Conservation (phyloP, 2,888 invertebrate species). For the Drepanosiphum platanoidis region DNA sequence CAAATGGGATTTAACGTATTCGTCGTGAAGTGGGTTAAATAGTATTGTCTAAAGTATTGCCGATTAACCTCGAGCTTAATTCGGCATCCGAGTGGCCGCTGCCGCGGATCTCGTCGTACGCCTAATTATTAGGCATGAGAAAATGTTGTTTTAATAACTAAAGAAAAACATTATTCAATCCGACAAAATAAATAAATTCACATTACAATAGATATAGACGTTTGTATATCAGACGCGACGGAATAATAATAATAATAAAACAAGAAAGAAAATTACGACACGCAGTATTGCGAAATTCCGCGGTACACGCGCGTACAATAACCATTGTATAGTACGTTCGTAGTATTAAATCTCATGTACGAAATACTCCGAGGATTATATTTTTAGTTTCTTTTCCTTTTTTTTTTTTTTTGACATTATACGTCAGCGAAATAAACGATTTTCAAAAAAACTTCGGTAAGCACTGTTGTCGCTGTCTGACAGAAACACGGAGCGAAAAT, state of each 20-base stretch:
- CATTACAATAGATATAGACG: neutral
- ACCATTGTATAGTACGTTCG: neutral
- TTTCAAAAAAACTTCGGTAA: constrained; percentile 38
- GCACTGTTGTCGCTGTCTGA: constrained; percentile 13
- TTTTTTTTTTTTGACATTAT: neutral
- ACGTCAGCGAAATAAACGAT: constrained; percentile 27
- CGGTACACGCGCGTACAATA: neutral
- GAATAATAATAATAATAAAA: neutral
- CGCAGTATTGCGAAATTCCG: neutral
- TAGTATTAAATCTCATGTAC: constrained; percentile 1
- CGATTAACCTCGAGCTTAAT: neutral
- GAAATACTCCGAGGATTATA: neutral
- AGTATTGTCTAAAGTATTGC: neutral
- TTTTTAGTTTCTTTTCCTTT: neutral
- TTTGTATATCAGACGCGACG: neutral
- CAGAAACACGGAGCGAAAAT: constrained; percentile 41
- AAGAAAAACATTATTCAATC: neutral
- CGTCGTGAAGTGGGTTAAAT: constrained; percentile 20
- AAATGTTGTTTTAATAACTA: constrained; percentile 17
- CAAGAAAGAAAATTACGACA: neutral
- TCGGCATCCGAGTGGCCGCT: neutral
- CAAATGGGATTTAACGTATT: neutral
- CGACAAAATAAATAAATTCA: neutral
- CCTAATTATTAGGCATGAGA: neutral
- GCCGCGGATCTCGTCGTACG: constrained; percentile 1